Base-by-base conservation (phyloP, 2,113 vertebrate genomes). In the Chionis minor region DNA sequence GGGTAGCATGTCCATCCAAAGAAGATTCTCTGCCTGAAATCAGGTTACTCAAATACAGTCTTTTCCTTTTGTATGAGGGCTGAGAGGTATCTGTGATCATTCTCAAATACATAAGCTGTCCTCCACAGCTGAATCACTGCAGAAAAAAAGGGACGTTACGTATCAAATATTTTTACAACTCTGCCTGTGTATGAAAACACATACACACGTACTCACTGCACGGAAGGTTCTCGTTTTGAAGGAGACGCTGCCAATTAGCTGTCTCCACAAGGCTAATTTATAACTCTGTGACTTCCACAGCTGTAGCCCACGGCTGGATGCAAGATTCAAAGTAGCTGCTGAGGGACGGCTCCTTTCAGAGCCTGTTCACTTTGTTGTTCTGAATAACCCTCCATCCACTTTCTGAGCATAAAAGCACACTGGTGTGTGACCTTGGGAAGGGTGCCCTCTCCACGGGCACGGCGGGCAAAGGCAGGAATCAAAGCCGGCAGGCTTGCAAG, bases 261-360 rank as follows among this genome's bases (percentile, higher is more conserved):
- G 35, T 84, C 55, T 63, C 56, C 56, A 67, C 56, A 88, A 90
- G 51, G 73, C 45, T 90, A 78, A 82, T 73, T 94, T 77, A 45
- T 81, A 71, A 81, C 56, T 33, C 65, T 73, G 49, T 81, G 59
- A 80, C 71, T 94, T 80, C 40, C 61, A 78, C 38, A 85, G 49
- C 74, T 66, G 58, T 47, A 90, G 81, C 79, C 88, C 66, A 83
- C 4, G 20, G 94, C 51, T 83, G 51, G 58, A 70, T 8, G 18
- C 42, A 73, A 72, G 45, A 81, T 67, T 90, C 84, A 77, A 80
- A 94, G 71, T n/a, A 92, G 69, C 54, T 94, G 61, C 83, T 94
- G 73, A 84, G 87, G 78, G 56, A 95, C 0, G 0, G 71, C 70
- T 49, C 80, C 86, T 85, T 86, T 85, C 63, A 54, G 44, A 84